A percentile compares a stretch with the other conserved stretches of the same genome.
These are phyloP conservation scores for Stenoptilia bipunctidactyla DNA, from an alignment of 2,888 invertebrate species.

Conservation along the genomic window DNA sequence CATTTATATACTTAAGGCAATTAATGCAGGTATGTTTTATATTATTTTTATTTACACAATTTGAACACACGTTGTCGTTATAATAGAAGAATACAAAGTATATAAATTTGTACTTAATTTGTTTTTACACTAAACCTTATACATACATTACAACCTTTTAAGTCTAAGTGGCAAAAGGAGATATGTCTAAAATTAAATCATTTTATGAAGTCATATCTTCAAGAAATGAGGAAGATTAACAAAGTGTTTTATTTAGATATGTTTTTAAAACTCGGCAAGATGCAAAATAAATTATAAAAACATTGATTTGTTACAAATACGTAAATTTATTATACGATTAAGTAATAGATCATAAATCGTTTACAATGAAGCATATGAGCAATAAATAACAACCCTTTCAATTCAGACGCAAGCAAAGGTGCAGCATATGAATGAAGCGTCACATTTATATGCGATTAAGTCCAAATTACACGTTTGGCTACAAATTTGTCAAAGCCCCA, in stretches of 20 bases:
- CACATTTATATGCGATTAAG: slow-evolving; percentile 41
- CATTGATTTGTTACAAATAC: too few relatives aligned
- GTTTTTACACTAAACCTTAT: slow-evolving; percentile 11
- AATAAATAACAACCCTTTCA: slow-evolving; percentile 27
- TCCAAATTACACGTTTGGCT: slow-evolving; percentile 32
- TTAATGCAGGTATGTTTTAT: slow-evolving; percentile 3
- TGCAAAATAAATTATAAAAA: too few relatives aligned
- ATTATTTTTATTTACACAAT: slow-evolving; percentile 29
- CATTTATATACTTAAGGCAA: slow-evolving; percentile 22
- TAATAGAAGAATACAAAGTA: slow-evolving; percentile 30
- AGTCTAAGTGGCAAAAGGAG: slow-evolving; percentile 54
- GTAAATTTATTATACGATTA: not conserved
- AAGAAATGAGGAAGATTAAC: slow-evolving; percentile 5
- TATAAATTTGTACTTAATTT: slow-evolving; percentile 32
- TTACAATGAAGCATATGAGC: slow-evolving; percentile 20
- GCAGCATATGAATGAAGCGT: slow-evolving; percentile 28
- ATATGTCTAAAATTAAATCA: slow-evolving; percentile 46
- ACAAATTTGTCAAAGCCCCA: slow-evolving; percentile 38
- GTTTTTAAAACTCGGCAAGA: too few relatives aligned
- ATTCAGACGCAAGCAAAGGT: slow-evolving; percentile 33
- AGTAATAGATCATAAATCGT: not conserved
- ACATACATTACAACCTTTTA: slow-evolving; percentile 18
- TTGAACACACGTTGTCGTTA: slow-evolving; percentile 33
- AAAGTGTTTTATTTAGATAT: too few relatives aligned
- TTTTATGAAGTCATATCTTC: slow-evolving; percentile 20